Percentiles rank a stretch among this genome's conserved stretches.
phyloP scores from a whole-genome alignment of 2,797 vertebrate species.

The Yasuhikotakia modesta region DNA sequence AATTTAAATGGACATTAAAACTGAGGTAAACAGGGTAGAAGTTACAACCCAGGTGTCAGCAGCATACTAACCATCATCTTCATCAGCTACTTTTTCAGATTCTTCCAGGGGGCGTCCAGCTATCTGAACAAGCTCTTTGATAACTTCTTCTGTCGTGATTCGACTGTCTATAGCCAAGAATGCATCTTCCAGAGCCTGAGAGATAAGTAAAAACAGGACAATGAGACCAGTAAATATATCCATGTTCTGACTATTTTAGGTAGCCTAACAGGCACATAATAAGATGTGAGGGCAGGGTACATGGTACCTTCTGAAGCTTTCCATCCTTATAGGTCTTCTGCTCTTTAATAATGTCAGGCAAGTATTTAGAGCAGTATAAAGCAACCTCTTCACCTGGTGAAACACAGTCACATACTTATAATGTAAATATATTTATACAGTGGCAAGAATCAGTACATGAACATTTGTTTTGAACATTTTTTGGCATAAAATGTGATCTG shows the following conservation, averaged over 20 bases:
- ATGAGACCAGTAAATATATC: background rate
- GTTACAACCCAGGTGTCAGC: background rate
- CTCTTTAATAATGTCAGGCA: conserved; percentile 94
- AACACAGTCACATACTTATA: conserved; percentile 1
- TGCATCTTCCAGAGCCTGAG: conserved; percentile 93
- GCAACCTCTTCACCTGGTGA: conserved; percentile 94
- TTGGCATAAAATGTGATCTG: no score
- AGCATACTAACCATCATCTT: conserved; percentile 89
- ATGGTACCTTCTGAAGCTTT: conserved; percentile 91
- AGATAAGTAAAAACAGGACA: conserved; percentile 12
- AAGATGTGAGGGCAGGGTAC: background rate
- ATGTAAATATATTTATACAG: no score
- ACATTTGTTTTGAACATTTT: no score
- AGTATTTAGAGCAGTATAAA: conserved; percentile 96
- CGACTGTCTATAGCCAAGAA: conserved; percentile 92
- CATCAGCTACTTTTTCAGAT: conserved; percentile 91
- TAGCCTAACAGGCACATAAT: background rate
- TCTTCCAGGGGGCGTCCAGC: conserved; percentile 89
- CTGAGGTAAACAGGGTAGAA: background rate
- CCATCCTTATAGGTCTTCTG: conserved; percentile 96
- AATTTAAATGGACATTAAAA: no score
- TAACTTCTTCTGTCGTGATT: conserved; percentile 92
- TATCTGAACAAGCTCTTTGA: conserved; percentile 93
- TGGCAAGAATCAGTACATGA: no score
- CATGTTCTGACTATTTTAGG: background rate